Evolutionary conservation across 1,140 invertebrate species (phyloP).

Genomic region (Drosophila rhopaloa): DNA sequence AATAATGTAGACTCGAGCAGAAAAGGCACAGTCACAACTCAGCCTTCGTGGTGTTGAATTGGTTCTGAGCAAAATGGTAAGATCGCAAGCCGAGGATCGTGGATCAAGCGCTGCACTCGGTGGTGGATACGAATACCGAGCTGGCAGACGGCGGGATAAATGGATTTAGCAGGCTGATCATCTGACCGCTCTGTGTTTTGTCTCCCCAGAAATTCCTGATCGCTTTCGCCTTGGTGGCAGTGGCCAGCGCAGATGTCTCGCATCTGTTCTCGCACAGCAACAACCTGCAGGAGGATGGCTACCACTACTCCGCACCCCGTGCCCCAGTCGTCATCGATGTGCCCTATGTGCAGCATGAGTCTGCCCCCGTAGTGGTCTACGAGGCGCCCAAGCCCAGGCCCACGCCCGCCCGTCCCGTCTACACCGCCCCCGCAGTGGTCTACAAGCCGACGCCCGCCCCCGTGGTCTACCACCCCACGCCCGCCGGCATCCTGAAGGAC

Average conservation of each 20-base stretch:
- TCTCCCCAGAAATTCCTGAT: constrained; percentile 75
- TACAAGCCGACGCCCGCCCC: constrained; percentile 24
- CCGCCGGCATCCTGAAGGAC: constrained; percentile 57
- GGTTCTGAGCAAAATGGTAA: constrained; percentile 80
- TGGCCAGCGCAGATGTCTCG: constrained; percentile 76
- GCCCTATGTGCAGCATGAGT: constrained; percentile 47
- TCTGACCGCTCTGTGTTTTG: constrained; percentile 1
- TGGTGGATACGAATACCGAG: constrained; percentile 37
- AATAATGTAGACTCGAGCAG: constrained; percentile 73
- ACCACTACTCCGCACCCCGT: constrained; percentile 65
- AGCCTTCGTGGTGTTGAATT: constrained; percentile 80
- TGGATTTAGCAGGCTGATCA: constrained; percentile 4
- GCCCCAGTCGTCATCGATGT: constrained; percentile 71
- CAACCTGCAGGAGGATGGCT: constrained; percentile 79
- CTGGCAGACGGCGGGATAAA: constrained; percentile 10
- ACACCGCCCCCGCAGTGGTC: constrained; percentile 19
- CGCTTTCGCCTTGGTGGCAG: constrained; percentile 73
- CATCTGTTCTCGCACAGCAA: constrained; percentile 79
- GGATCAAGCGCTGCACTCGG: constrained; percentile 35
- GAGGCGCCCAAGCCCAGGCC: constrained; percentile 44
- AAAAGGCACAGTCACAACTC: constrained; percentile 76
- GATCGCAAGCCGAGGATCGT: constrained; percentile 10
- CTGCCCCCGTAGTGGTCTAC: constrained; percentile 41
- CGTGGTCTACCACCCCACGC: constrained; percentile 10
- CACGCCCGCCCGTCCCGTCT: constrained; percentile 45